These are phyloP conservation scores for Diadromus collaris DNA, from an alignment of 2,888 invertebrate genomes.

Conservation along the genomic window DNA sequence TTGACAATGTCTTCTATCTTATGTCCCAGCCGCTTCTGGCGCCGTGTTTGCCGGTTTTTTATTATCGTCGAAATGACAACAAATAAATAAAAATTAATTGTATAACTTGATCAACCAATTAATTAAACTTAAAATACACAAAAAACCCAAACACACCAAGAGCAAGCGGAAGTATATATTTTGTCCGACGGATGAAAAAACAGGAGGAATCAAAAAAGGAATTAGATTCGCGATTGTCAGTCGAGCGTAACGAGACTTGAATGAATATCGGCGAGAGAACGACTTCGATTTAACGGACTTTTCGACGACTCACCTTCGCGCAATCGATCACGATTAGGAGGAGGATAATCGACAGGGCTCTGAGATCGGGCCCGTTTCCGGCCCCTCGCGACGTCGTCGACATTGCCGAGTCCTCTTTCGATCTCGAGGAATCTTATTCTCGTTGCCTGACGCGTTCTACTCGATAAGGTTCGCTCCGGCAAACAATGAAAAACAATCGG, in stretches of 20 bases:
- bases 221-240: background rate
- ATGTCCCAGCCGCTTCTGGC: slow-evolving; percentile 5
- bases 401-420: slow-evolving; percentile 37
- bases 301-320: slow-evolving; percentile 53
- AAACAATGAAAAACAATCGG: slow-evolving; percentile 56
- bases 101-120: too few species aligned
- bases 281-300: background rate
- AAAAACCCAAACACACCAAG: background rate
- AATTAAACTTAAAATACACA: background rate
- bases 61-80: background rate
- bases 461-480: slow-evolving; percentile 36
- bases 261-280: slow-evolving; percentile 14
- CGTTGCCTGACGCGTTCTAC: background rate
- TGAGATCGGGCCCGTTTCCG: slow-evolving; percentile 16
- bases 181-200: background rate
- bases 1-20: background rate
- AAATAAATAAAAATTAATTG: background rate
- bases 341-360: slow-evolving; percentile 26
- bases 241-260: background rate
- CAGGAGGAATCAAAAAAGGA: background rate
- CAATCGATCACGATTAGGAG: slow-evolving; percentile 51
- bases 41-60: background rate
- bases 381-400: slow-evolving; percentile 50
- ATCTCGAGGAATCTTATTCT: slow-evolving; percentile 3
- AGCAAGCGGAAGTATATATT: background rate